These are phyloP conservation scores for Eupeodes luniger DNA, from an alignment of 2,888 invertebrate species.

Conservation along the genomic window DNA sequence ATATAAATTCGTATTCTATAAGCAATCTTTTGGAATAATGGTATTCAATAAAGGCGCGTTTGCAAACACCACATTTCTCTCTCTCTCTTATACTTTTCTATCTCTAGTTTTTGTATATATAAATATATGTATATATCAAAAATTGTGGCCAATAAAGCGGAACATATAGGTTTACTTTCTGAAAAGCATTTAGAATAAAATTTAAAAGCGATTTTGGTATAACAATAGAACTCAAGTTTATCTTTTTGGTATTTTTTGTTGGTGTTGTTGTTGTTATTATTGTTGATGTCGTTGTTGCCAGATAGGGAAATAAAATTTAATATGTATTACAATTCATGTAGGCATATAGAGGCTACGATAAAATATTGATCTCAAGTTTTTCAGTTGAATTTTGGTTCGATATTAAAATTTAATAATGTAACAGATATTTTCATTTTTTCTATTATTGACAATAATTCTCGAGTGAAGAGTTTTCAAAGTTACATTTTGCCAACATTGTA, in stretches of 20 bases:
- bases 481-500: not conserved
- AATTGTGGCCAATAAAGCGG: slow-evolving; percentile 49
- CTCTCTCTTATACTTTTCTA: not conserved
- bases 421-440: slow-evolving; percentile 1
- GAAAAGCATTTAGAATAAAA: slow-evolving; percentile 52
- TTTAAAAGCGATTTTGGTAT: slow-evolving; percentile 65
- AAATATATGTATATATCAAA: not conserved
- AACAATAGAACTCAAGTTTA: slow-evolving; percentile 46
- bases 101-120: not conserved
- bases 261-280: not conserved
- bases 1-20: slow-evolving; percentile 64
- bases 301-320: slow-evolving; percentile 27
- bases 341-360: not conserved
- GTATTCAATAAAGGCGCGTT: slow-evolving; percentile 65
- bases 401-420: slow-evolving; percentile 26
- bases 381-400: not conserved
- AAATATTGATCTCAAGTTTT: slow-evolving; percentile 13
- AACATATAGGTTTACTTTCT: slow-evolving; percentile 25
- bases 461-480: not conserved
- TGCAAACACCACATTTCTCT: slow-evolving; percentile 33
- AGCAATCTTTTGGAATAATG: slow-evolving; percentile 64
- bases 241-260: slow-evolving; percentile 8
- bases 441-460: not conserved
- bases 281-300: not conserved
- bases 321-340: slow-evolving; percentile 1